These are phyloP conservation scores for Pyrrhosoma nymphula DNA, from an alignment of 2,888 invertebrate species.

Conservation along the genomic window DNA sequence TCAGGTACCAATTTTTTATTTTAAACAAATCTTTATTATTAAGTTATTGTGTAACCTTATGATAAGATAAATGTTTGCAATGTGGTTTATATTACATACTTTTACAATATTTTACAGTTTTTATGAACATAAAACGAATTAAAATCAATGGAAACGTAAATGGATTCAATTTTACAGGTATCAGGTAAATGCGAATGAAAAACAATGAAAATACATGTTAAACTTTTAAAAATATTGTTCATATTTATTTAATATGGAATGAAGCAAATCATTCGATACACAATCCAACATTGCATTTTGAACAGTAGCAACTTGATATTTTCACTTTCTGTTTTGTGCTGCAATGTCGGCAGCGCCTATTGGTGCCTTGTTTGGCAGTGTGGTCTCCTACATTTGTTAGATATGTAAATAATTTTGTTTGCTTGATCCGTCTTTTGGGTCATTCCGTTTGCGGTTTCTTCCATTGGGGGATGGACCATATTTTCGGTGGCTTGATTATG, in stretches of 20 bases:
- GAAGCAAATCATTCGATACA: background rate
- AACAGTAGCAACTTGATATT: background rate
- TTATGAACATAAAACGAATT: background rate
- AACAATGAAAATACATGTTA: background rate
- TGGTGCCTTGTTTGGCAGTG: background rate
- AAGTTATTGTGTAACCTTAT: background rate
- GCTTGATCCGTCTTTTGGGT: too few species aligned
- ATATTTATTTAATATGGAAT: background rate
- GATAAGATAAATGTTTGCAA: background rate
- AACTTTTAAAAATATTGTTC: background rate
- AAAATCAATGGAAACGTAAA: background rate
- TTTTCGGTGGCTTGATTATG: slow-evolving; percentile 58
- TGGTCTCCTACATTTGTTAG: background rate
- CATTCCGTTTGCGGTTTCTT: too few species aligned
- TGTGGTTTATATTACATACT: background rate
- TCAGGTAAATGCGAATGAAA: background rate
- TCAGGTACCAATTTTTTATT: background rate
- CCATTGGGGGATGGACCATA: slow-evolving; percentile 55
- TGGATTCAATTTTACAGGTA: background rate
- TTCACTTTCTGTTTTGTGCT: too few species aligned
- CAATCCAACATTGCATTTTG: background rate
- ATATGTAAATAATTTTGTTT: too few species aligned
- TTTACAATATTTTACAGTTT: background rate
- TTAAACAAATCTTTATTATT: too few species aligned
- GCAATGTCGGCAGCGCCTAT: background rate